A percentile compares a stretch with the other conserved stretches of the same genome.
These are phyloP conservation scores for Aegithalos caudatus DNA, from an alignment of 2,113 vertebrate species.

Conservation along the genomic window DNA sequence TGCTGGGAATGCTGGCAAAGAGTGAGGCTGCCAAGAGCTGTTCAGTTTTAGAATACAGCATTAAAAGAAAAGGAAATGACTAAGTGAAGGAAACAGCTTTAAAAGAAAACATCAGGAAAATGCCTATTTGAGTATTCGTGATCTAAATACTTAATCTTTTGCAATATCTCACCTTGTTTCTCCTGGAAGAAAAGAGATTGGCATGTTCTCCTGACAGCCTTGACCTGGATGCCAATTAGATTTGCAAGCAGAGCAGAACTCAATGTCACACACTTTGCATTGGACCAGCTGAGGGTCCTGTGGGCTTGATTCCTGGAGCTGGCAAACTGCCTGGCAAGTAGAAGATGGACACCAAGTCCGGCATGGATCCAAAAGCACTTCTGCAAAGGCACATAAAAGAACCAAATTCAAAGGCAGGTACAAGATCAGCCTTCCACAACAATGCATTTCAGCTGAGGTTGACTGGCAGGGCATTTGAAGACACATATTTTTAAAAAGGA, in stretches of 20 bases:
- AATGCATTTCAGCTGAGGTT: not conserved
- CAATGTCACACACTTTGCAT: constrained; percentile 86
- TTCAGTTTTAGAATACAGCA: not conserved
- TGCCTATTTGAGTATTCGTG: not conserved
- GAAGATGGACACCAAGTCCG: constrained; percentile 97
- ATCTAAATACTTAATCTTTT: not conserved
- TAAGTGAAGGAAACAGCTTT: not conserved
- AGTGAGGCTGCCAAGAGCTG: not conserved
- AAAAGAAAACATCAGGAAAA: not conserved
- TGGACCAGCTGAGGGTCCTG: constrained; percentile 88
- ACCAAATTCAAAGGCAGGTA: not conserved
- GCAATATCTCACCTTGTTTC: constrained; percentile 84
- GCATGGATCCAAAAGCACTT: constrained; percentile 96
- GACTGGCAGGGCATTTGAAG: not conserved
- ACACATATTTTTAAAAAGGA: not conserved
- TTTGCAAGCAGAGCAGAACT: constrained; percentile 96
- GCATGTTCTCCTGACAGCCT: constrained; percentile 89
- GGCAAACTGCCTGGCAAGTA: constrained; percentile 95
- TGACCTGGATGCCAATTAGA: constrained; percentile 93
- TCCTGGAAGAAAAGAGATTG: constrained; percentile 90
- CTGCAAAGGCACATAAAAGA: constrained; percentile 65
- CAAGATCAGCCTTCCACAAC: not conserved
- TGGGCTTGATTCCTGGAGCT: constrained; percentile 86
- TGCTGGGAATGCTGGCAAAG: not conserved
- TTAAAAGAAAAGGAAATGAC: not conserved